Evolutionary conservation across 2,113 vertebrate species (phyloP).

Genomic region (Podarcis raffonei): DNA sequence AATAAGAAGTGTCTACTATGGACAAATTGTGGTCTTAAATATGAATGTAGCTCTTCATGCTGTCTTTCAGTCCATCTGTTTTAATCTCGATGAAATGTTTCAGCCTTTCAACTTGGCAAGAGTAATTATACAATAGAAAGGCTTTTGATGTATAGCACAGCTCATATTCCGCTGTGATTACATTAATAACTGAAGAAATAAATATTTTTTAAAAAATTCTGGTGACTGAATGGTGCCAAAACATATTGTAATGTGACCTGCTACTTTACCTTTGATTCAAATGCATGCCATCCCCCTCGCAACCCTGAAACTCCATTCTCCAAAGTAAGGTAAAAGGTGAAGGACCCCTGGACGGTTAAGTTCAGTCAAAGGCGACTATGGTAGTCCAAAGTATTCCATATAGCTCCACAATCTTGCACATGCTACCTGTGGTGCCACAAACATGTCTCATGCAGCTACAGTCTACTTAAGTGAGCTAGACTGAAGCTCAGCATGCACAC

Average conservation of each 20-base stretch:
- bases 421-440: background rate
- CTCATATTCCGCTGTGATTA: background rate
- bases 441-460: background rate
- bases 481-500: background rate
- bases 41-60: background rate
- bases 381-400: background rate
- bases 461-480: background rate
- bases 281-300: background rate
- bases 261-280: background rate
- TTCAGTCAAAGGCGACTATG: too few species aligned
- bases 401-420: background rate
- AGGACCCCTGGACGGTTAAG: too few species aligned
- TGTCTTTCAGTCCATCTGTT: background rate
- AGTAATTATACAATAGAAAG: background rate
- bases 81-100: background rate
- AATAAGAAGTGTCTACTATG: background rate
- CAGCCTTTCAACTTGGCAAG: constrained; percentile 27
- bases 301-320: background rate
- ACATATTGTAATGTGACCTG: background rate
- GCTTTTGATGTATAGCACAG: constrained; percentile 16
- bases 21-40: background rate
- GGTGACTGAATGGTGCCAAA: background rate
- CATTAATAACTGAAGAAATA: background rate
- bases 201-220: background rate
- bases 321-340: too few species aligned